Conservation (phyloP, 1,140 invertebrate genomes). For the Drosophila rhopaloa region DNA sequence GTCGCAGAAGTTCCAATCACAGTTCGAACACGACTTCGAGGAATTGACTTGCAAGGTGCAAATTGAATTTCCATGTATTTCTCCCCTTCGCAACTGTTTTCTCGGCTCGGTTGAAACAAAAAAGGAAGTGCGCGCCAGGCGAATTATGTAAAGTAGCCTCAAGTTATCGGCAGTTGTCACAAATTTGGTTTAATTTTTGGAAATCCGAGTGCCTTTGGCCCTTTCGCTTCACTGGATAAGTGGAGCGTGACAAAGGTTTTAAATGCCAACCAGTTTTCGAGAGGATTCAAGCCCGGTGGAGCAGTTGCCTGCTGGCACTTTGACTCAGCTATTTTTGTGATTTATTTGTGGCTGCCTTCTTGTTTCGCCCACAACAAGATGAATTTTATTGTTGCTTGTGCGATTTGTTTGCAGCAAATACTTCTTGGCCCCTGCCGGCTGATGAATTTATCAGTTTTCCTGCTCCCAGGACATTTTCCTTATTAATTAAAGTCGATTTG, state of each 20-base stretch:
- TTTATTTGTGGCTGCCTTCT: constrained; percentile 49
- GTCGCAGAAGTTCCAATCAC: constrained; percentile 39
- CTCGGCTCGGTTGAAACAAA: constrained; percentile 6
- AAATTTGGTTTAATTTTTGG: constrained; percentile 67
- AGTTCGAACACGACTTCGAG: constrained; percentile 4
- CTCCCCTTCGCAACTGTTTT: constrained; percentile 19
- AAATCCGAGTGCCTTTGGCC: constrained; percentile 21
- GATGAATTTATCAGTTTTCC: constrained; percentile 44
- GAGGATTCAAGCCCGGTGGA: constrained; percentile 1
- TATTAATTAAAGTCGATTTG: constrained; percentile 53
- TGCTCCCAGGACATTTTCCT: constrained; percentile 14
- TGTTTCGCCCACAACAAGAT: constrained; percentile 34
- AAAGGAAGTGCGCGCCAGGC: constrained; percentile 42
- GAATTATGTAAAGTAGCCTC: constrained; percentile 74
- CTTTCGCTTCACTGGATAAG: constrained; percentile 38
- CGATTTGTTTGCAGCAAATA: constrained; percentile 22
- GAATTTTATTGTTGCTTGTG: constrained; percentile 46
- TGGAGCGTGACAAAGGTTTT: constrained; percentile 25
- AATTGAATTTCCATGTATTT: constrained; percentile 70
- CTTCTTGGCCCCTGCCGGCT: constrained; percentile 17
- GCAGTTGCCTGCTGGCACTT: constrained; percentile 7
- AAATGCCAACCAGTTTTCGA: constrained; percentile 25
- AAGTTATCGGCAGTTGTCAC: constrained; percentile 67
- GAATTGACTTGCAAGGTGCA: constrained; percentile 36
- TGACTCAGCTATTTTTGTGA: constrained; percentile 55